Base-by-base conservation (phyloP, 2,113 vertebrate genomes). In the Odocoileus virginianus region DNA sequence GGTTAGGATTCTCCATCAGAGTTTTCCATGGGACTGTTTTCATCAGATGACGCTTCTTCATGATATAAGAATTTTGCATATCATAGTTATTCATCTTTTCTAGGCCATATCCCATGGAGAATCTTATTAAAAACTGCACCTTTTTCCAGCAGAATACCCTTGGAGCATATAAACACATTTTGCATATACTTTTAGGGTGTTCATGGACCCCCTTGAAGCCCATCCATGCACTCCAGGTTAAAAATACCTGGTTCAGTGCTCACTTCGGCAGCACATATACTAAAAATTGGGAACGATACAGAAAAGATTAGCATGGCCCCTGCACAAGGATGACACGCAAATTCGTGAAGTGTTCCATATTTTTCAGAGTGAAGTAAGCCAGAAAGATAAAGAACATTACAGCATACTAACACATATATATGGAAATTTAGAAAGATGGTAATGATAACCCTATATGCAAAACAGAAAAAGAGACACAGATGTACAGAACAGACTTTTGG, bases 101-200 rank as follows among this genome's bases (percentile, higher is more conserved):
- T 58, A 83, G 36, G 45, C 87, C 47, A 88, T 28, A 54, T 60
- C 36, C 28, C 87, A 87, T 43, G 11, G 50, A 85, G 16, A 96
- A 84, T 61, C 33, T 97, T 87, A 83, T 11, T 81, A 81, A 61
- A 96, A 98, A 84, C 54, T 64, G 16, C 15, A 23, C 2, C 50
- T 89, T 95, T 71, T 54, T 17, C 57, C 45, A 97, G 60, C 94
- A 97, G 96, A 87, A 95, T 93, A 67, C 28, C 81, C 17, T 82
- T 90, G 76, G 4, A 25, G 28, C 12, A 64, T 81, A 57, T 6
- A 89, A 43, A 67, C 17, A 87, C n/a, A 81, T 94, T 93, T 84
- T 90, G 30, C 45, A 8, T 78, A 43, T 74, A 54, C 84, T 54
- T 96, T 92, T 81, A 97, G 50, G 16, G 16, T 87, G 19, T 90